phyloP scores from a whole-genome alignment of 2,888 invertebrate genomes.

The Agrotis clavis region DNA sequence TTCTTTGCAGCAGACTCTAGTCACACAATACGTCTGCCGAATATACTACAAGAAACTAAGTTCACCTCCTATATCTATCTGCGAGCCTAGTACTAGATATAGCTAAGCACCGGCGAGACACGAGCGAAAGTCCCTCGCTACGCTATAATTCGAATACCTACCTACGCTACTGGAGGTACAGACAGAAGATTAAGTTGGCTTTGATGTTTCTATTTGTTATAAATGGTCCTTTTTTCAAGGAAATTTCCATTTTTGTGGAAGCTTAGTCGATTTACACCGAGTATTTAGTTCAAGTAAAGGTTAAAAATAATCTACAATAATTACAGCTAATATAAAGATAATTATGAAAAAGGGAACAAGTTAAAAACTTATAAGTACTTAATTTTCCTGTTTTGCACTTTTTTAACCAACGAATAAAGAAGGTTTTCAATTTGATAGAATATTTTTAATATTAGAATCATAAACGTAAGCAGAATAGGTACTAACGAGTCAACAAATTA shows the following conservation, averaged over 20 bases:
- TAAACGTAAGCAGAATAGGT: conserved; percentile 13
- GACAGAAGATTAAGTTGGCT: conserved; percentile 49
- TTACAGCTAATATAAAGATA: no score
- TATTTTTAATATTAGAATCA: not conserved
- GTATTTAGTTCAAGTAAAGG: not conserved
- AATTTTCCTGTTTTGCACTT: no score
- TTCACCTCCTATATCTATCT: conserved; percentile 31
- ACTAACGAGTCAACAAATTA: conserved; percentile 16
- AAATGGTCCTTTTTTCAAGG: not conserved
- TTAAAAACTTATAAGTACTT: no score
- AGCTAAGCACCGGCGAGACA: conserved; percentile 63
- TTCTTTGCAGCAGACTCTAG: conserved; percentile 20
- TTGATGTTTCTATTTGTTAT: conserved; percentile 33
- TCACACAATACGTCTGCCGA: conserved; percentile 11
- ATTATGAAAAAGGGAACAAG: no score
- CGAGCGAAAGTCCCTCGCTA: conserved; percentile 72
- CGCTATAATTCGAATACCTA: conserved; percentile 69
- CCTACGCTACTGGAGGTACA: conserved; percentile 54
- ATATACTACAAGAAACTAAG: conserved; percentile 9
- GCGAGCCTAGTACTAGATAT: conserved; percentile 42
- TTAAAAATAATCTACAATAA: not conserved
- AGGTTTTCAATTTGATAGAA: no score
- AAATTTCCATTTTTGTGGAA: not conserved
- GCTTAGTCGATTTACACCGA: not conserved
- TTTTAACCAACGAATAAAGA: no score